Evolutionary conservation across 53 echinoderm and acorn worm genomes (phyloP), one percentile per base, ranked within the genome.

Genomic region (Pentamera pediparva): DNA sequence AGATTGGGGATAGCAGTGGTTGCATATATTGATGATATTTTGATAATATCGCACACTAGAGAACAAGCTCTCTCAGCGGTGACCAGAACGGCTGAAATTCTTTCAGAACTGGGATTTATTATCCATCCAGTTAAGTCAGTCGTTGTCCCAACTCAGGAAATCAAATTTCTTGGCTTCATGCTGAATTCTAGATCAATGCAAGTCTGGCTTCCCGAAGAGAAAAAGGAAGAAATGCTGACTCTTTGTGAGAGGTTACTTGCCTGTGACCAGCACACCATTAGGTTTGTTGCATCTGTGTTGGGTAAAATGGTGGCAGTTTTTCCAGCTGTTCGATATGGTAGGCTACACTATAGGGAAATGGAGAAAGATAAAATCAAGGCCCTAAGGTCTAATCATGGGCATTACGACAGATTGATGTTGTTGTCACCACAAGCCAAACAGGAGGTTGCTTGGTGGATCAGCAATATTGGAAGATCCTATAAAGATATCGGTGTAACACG

Each of bases 321-420:
- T 39, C 65, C 65, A 63, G 78, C 78, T 1, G 65, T 49, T 15
- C 52, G 50, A 13, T 48, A 71, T 45, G 48, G 72, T 31, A 71
- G 50, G 50, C 37, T 89, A 35, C 72, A 71, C 29, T 65, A 78
- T n/a, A 63, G 78, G 41, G 47, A 59, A 26, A n/a, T 61, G 19
- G 76, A 76, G 36, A 76, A 60, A 76, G 76, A 60, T 33, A 61
- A 76, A 37, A 38, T 39, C 2, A 25, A 17, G 10, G 60, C 76
- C 4, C 39, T 76, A 26, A 60, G 27, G 30, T 2, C 2, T 8
- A 15, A 76, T 43, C n/a, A 47, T n/a, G 77, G 81, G 5, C 56
- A 81, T 48, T 85, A 51, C 58, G 83, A 88, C 63, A 65, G 61
- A 31, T n/a, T 25, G 38, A 87, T 87, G 83, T 57, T 18, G 0